These are phyloP conservation scores for Myopa testacea DNA, from an alignment of 2,888 invertebrate genomes.

Conservation along the genomic window DNA sequence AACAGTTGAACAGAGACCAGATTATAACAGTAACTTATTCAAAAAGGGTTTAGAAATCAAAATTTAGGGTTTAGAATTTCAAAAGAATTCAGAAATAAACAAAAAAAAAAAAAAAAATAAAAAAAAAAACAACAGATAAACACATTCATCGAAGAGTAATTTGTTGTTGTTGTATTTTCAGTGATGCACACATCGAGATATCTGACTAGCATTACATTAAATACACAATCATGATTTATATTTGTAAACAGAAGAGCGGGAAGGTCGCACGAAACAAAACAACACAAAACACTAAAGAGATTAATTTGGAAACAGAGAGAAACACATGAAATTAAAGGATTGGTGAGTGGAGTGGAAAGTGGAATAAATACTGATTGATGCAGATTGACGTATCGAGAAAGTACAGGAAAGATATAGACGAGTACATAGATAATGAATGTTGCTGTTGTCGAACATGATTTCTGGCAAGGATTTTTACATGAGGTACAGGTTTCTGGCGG, in stretches of 20 bases:
- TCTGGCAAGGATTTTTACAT: slow-evolving; percentile 2
- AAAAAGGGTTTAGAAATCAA: neutral
- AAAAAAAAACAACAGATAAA: slow-evolving; percentile 32
- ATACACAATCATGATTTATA: slow-evolving; percentile 38
- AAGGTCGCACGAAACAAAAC: slow-evolving; percentile 32
- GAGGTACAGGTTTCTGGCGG: neutral
- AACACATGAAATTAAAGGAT: slow-evolving; percentile 1
- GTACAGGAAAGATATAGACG: slow-evolving; percentile 24
- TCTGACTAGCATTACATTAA: slow-evolving; percentile 41
- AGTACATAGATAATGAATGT: slow-evolving; percentile 34
- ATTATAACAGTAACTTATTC: neutral
- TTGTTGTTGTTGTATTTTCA: slow-evolving; percentile 42
- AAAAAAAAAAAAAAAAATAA: neutral
- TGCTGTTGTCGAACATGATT: slow-evolving; percentile 24
- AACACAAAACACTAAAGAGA: slow-evolving; percentile 14
- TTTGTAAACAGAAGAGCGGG: slow-evolving; percentile 34
- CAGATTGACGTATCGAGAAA: slow-evolving; percentile 21
- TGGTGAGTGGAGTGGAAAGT: neutral
- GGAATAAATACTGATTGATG: slow-evolving; percentile 17
- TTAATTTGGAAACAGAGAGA: slow-evolving; percentile 26
- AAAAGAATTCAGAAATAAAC: neutral
- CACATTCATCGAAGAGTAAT: slow-evolving; percentile 24
- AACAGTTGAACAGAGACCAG: slow-evolving; percentile 17
- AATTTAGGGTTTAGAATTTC: neutral
- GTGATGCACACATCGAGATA: slow-evolving; percentile 29